Base-by-base conservation (phyloP, 2,113 vertebrate genomes). In the Proterorhinus semilunaris region DNA sequence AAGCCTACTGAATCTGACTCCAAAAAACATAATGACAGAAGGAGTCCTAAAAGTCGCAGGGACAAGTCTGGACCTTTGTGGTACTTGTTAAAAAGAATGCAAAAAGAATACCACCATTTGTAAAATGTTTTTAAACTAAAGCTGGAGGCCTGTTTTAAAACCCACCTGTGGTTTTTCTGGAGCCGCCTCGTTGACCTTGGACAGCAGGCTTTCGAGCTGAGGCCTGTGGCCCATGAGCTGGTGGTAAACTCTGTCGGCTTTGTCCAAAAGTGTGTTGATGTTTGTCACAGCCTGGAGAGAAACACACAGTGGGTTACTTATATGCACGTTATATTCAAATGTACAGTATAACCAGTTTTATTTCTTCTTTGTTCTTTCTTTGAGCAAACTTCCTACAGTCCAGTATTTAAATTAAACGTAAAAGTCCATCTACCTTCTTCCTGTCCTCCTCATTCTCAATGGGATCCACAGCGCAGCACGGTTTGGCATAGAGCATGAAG, bases 211-310 rank as follows among this genome's bases (percentile, higher is more conserved):
- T 87, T 99, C 98, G 69, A 99, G 88, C 87, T 99, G 98, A 0
- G 98, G 98, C 3, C 96, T 85, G 86, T 99, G 98, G 12, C 96
- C 98, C 98, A 99, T 99, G 15, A 99, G 94, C 89, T 99, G 98
- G 72, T 99, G 98, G 64, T 99, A 99, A 1, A 99, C 98, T 10
- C 97, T 90, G 84, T 99, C 98, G 8, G 98, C 98, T 89, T 99
- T 99, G 90, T 99, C 98, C 89, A 99, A 88, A 54, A 99, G 91
- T 0, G 96, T 96, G 81, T 99, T 99, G 77, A 99, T 99, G 84
- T 99, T 99, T 51, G 96, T 99, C 63, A 99, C 98, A 1, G 98
- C 98, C 98, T 99, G 66, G 1, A 48, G 0, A 6, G 11, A 67
- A 11, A 66, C 67, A 53, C 21, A 62, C 21, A 51, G 10, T 4